These are phyloP conservation scores for Amblyraja radiata DNA, from an alignment of 2,797 vertebrate species.

Conservation along the genomic window DNA sequence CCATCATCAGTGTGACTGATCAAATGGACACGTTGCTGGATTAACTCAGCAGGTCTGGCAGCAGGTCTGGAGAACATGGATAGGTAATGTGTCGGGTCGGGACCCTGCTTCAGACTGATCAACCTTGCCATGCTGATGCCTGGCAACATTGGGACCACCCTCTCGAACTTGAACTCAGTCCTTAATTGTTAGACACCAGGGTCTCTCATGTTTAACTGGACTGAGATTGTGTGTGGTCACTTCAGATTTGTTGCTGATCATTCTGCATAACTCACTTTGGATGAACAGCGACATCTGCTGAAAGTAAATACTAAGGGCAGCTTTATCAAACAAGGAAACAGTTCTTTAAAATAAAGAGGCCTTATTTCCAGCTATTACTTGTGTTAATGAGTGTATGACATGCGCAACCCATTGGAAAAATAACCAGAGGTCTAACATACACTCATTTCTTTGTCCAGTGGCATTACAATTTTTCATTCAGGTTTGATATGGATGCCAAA, in stretches of 20 bases:
- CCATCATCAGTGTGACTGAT: no score
- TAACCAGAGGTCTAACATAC: not conserved
- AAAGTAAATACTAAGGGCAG: not conserved
- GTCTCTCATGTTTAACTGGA: not conserved
- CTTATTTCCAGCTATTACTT: not conserved
- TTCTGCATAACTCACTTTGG: not conserved
- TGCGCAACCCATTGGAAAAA: not conserved
- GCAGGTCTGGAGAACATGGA: no score
- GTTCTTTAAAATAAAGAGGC: not conserved
- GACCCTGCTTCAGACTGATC: not conserved
- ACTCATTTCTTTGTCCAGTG: not conserved
- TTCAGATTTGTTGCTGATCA: not conserved
- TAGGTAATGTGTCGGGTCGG: no score
- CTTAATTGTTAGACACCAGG: not conserved
- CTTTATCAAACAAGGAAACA: not conserved
- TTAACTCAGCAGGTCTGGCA: no score
- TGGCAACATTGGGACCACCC: not conserved
- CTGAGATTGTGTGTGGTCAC: not conserved
- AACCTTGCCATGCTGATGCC: not conserved
- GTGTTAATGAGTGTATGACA: not conserved
- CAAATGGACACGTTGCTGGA: no score
- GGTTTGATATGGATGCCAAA: not conserved
- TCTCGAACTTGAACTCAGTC: not conserved
- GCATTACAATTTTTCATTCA: not conserved
- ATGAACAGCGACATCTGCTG: constrained; percentile 22